Base-by-base conservation (phyloP, 2,113 vertebrate genomes). In the Phasianus colchicus region DNA sequence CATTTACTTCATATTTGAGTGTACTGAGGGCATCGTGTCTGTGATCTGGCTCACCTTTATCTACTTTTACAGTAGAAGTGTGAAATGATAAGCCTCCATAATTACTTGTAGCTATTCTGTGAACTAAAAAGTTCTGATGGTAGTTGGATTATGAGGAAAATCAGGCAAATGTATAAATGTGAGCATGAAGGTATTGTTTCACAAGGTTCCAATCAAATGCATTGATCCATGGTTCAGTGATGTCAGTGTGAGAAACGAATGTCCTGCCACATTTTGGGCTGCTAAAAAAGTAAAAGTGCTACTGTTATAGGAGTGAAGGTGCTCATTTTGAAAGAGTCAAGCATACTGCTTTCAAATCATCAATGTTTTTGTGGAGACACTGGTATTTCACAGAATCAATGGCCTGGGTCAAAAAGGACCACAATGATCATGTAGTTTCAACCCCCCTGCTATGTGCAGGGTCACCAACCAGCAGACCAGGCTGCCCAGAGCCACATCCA, bases 241-340 rank as follows among this genome's bases (percentile, higher is more conserved):
- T 88, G 93, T 83, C 89, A 95, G 24, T 48, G 38, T 45, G 43
- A 93, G 60, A 88, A 64, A 79, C 61, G 77, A 82, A 61, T 7
- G 38, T 50, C 87, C 87, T 85, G 82, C 55, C 85, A 86, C 67
- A 96, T 92, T 93, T 83, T 52, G 67, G 64, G 64, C 69, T 86
- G 79, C 72, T 89, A 73, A 66, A 95, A 91, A 96, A 96, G 93
- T 89, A 92, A 85, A 94, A 88, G 72, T 19, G 5, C 45, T 90
- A 52, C 55, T 83, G 55, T 63, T 1, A 43, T 55, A 85, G 71
- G 88, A 93, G 61, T 81, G 88, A 89, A 40, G 71, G 64, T 74
- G 79, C 40, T 85, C 61, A 71, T 89, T 83, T 77, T 83, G 82
- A 92, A 89, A 93, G 92, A 78, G 58, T 80, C 79, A 92, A 38